Percentiles rank a stretch among this genome's conserved stretches.
phyloP scores from a whole-genome alignment of 2,797 vertebrate species.

The Iguana delicatissima region DNA sequence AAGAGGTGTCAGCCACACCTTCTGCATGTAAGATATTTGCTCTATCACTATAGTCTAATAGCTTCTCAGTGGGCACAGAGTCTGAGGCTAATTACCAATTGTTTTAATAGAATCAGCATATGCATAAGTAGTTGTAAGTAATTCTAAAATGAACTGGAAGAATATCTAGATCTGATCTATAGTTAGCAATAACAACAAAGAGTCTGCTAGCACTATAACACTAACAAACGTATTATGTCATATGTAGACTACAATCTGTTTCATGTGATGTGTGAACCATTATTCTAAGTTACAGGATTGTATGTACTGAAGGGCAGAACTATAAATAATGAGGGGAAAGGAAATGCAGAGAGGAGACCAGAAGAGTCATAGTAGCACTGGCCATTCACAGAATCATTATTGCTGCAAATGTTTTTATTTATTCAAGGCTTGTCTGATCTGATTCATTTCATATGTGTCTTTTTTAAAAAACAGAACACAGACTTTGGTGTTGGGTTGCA shows the following conservation, averaged over 20 bases:
- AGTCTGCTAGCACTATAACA: neutral
- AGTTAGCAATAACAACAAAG: neutral
- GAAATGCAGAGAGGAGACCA: neutral
- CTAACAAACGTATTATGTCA: neutral
- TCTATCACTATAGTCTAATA: neutral
- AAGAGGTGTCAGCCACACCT: neutral
- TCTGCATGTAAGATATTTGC: too few relatives aligned
- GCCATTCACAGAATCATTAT: neutral
- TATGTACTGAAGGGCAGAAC: neutral
- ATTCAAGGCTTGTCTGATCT: too few relatives aligned
- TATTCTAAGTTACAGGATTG: neutral
- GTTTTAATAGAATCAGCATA: conserved; percentile 9
- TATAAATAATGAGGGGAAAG: neutral
- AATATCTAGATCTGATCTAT: neutral
- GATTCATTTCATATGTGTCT: too few relatives aligned
- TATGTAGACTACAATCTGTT: neutral
- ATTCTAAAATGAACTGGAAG: neutral
- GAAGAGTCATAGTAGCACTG: too few relatives aligned
- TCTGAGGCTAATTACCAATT: neutral
- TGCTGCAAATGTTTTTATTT: neutral
- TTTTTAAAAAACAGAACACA: too few relatives aligned
- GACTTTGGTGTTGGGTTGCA: too few relatives aligned
- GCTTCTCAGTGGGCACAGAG: neutral
- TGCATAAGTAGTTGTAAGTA: too few relatives aligned
- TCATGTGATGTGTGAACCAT: neutral